Conservation (phyloP, 2,888 invertebrate species). For the Chaetogeoica ovagalla region DNA sequence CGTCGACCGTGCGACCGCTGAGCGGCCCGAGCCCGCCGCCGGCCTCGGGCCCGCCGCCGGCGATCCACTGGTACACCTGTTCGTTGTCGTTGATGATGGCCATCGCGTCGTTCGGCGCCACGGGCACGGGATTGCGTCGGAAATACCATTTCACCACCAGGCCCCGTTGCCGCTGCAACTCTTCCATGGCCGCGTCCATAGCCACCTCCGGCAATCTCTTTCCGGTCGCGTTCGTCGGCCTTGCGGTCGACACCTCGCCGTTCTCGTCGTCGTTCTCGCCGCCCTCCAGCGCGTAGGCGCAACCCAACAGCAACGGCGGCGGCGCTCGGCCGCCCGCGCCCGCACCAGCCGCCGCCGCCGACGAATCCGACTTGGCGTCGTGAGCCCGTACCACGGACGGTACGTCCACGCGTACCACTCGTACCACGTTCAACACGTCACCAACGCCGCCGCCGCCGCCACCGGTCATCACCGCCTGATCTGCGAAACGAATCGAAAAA, state of each 20-base stretch:
- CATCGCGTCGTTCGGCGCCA: slow-evolving; percentile 3
- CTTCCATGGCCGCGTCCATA: slow-evolving; percentile 24
- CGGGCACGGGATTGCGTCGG: slow-evolving; percentile 18
- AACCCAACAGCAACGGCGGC: slow-evolving; percentile 20
- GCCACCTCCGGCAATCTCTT: slow-evolving; percentile 1
- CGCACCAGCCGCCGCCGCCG: background rate
- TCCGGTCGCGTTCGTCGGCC: background rate
- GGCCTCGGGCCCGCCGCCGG: slow-evolving; percentile 24
- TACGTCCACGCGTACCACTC: slow-evolving; percentile 38
- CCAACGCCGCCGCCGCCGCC: too few species aligned
- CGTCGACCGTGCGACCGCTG: slow-evolving; percentile 20
- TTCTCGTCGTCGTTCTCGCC: slow-evolving; percentile 38
- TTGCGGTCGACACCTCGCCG: background rate
- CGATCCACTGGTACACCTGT: slow-evolving; percentile 47
- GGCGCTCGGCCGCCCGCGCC: background rate
- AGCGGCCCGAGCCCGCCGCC: slow-evolving; percentile 8
- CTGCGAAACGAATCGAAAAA: background rate
- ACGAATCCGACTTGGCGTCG: background rate
- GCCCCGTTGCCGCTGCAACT: slow-evolving; percentile 18
- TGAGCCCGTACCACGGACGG: slow-evolving; percentile 28
- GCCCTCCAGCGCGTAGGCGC: slow-evolving; percentile 31
- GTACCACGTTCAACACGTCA: slow-evolving; percentile 18
- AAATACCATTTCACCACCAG: slow-evolving; percentile 47
- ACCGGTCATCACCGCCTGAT: background rate
- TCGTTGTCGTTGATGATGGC: slow-evolving; percentile 29